Base-by-base conservation (phyloP, 2,113 vertebrate species). In the Pelecanus crispus region DNA sequence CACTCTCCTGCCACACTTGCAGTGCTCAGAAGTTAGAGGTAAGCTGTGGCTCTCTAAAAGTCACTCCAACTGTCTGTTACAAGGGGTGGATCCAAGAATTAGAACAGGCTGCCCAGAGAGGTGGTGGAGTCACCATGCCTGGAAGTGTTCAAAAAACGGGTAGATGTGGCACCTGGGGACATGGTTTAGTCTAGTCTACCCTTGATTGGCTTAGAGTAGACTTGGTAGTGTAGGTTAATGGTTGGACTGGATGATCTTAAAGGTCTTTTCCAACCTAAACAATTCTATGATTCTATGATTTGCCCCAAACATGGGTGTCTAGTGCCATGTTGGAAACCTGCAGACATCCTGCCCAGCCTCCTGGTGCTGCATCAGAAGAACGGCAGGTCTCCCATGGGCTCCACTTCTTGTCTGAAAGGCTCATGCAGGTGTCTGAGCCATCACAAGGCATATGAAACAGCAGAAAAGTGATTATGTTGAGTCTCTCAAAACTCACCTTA, bases 241-340 rank as follows among this genome's bases (percentile, higher is more conserved):
- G n/a, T n/a, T n/a, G n/a, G n/a, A n/a, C n/a, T n/a, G n/a, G n/a
- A n/a, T n/a, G n/a, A n/a, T n/a, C n/a, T n/a, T n/a, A n/a, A n/a
- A n/a, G n/a, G n/a, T n/a, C n/a, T n/a, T n/a, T n/a, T n/a, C n/a
- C n/a, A n/a, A n/a, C n/a, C n/a, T n/a, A n/a, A n/a, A n/a, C n/a
- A n/a, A n/a, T n/a, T n/a, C n/a, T n/a, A n/a, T n/a, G n/a, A n/a
- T n/a, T n/a, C n/a, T n/a, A n/a, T n/a, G n/a, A n/a, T n/a, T 24
- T 92, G 20, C 21, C 6, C 53, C 44, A 36, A 44, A 34, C 20
- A 4, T 0, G 0, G 14, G 8, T 72, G 38, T 44, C 34, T 62
- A 9, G 7, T 72, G 28, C 62, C 13, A 0, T 28, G 29, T 13
- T 53, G 53, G 50, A 52, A 47, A n/a, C 8, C 19, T 61, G 42